These are phyloP conservation scores for Ceratina australensis DNA, from an alignment of 1,140 invertebrate species.

Conservation along the genomic window DNA sequence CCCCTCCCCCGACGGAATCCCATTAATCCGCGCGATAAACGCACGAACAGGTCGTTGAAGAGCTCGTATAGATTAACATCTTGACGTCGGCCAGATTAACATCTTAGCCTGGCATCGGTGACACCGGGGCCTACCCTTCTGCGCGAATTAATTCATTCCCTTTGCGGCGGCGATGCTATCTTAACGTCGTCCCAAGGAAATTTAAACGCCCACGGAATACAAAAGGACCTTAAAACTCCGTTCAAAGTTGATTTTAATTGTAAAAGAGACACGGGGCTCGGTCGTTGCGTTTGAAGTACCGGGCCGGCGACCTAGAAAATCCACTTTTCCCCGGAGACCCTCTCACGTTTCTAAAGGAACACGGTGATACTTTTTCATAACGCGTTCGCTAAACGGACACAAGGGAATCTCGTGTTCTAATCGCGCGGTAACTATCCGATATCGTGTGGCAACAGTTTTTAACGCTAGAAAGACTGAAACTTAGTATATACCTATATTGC, in stretches of 20 bases:
- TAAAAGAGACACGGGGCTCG: background rate
- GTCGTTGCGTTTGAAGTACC: background rate
- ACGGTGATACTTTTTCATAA: background rate
- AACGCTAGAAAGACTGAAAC: too few species aligned
- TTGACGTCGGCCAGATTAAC: background rate
- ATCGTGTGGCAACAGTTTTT: too few species aligned
- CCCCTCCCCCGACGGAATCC: background rate
- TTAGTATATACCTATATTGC: too few species aligned
- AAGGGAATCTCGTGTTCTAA: background rate
- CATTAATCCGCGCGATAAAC: background rate
- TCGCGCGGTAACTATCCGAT: too few species aligned
- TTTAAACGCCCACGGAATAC: background rate
- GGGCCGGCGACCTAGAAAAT: conserved; percentile 2
- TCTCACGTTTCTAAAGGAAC: background rate
- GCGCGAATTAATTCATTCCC: conserved; percentile 18
- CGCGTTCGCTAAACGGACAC: background rate
- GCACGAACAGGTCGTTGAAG: conserved; percentile 8
- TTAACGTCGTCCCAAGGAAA: background rate
- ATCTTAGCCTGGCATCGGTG: too few species aligned
- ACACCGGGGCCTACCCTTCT: background rate
- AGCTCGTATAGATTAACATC: conserved; percentile 12
- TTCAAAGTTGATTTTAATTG: conserved; percentile 10
- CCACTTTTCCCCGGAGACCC: background rate
- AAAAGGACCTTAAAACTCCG: background rate
- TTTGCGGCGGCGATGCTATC: background rate